Conservation (phyloP, 2,113 vertebrate species). For the Gila orcuttii region DNA sequence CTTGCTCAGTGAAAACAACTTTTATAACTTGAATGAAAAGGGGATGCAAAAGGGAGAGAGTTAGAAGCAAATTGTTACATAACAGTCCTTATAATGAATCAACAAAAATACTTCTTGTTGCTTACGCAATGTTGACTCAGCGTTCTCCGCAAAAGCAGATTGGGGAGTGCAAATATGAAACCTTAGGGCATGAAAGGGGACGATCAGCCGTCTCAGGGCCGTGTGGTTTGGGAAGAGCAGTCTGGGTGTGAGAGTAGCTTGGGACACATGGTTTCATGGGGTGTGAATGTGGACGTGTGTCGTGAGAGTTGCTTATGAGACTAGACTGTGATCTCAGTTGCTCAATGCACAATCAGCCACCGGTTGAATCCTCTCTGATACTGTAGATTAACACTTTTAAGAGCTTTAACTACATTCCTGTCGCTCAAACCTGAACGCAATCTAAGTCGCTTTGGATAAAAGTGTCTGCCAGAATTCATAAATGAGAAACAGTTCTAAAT, state of each 20-base stretch:
- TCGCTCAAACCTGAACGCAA: background rate
- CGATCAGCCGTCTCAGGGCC: slow-evolving; percentile 18
- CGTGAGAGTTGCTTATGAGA: slow-evolving; percentile 2
- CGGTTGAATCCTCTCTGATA: background rate
- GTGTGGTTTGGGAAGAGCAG: slow-evolving; percentile 26
- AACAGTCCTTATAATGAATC: slow-evolving; percentile 45
- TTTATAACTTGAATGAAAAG: slow-evolving; percentile 54
- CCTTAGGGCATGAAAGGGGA: background rate
- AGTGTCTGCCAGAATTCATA: background rate
- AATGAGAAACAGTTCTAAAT: background rate
- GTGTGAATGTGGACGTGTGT: slow-evolving; percentile 13
- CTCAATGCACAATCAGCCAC: background rate
- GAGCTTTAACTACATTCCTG: background rate
- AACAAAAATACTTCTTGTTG: slow-evolving; percentile 44
- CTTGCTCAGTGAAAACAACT: slow-evolving; percentile 60
- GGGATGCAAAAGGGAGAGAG: slow-evolving; percentile 35
- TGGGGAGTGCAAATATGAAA: background rate
- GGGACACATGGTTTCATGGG: slow-evolving; percentile 19
- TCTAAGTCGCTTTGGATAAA: background rate
- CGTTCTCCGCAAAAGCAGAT: background rate
- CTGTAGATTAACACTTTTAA: background rate
- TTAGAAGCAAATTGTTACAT: slow-evolving; percentile 41
- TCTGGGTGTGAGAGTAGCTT: slow-evolving; percentile 21
- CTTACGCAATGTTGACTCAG: slow-evolving; percentile 44
- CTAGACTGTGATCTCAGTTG: background rate